Evolutionary conservation across 2,888 invertebrate species (phyloP).

Genomic region (Limnephilus auricula): DNA sequence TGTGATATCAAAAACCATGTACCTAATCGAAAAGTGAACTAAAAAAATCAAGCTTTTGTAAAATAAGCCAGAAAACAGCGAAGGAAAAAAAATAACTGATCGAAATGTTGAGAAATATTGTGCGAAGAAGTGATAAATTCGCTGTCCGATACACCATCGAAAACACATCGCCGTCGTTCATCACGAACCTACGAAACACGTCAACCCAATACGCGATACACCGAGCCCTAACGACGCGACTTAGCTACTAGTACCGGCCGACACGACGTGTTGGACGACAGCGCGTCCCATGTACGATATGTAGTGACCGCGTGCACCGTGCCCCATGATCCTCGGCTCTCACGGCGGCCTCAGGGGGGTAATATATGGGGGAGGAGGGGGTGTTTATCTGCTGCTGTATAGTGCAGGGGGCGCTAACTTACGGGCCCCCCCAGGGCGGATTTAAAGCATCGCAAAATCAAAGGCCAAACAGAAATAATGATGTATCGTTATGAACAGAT

Average conservation of each 20-base stretch:
- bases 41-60: background rate
- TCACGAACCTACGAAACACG: background rate
- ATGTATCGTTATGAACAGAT: no score
- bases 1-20: no score
- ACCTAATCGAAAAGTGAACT: background rate
- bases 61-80: background rate
- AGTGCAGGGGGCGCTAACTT: slow-evolving; percentile 54
- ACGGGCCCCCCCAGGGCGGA: slow-evolving; percentile 38
- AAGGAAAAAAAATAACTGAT: no score
- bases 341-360: slow-evolving; percentile 40
- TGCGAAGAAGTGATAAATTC: background rate
- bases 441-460: background rate
- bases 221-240: background rate
- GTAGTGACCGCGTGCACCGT: background rate
- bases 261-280: background rate
- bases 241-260: background rate
- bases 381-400: slow-evolving; percentile 50
- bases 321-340: background rate
- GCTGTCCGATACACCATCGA: background rate
- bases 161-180: background rate
- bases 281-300: background rate
- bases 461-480: background rate
- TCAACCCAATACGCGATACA: background rate
- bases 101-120: no score
- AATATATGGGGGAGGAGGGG: slow-evolving; percentile 8